phyloP scores from a whole-genome alignment of 2,888 invertebrate species.

The Cephonodes hylas region DNA sequence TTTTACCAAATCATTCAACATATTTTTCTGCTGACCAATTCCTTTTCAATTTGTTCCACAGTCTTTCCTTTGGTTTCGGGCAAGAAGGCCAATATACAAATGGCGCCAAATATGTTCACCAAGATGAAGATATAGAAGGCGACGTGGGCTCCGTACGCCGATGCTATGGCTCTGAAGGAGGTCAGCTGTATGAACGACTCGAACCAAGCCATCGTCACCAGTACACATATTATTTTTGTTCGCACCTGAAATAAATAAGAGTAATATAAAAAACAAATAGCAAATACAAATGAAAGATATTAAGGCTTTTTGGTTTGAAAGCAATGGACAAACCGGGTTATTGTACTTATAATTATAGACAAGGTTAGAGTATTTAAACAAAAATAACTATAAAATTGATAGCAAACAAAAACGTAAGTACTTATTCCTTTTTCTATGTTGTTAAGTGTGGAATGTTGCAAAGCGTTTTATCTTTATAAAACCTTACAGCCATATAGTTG shows the following conservation, averaged over 20 bases:
- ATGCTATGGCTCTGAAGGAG: slow-evolving; percentile 33
- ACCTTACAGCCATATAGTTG: too few species aligned
- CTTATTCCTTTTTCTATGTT: too few species aligned
- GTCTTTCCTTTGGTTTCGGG: slow-evolving; percentile 69
- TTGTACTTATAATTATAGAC: too few species aligned
- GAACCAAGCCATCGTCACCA: slow-evolving; percentile 45
- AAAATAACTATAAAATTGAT: too few species aligned
- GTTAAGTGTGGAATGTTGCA: too few species aligned
- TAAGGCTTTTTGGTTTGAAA: too few species aligned
- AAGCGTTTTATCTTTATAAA: too few species aligned
- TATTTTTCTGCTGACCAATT: slow-evolving; percentile 17
- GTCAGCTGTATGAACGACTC: slow-evolving; percentile 39
- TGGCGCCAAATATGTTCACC: slow-evolving; percentile 47
- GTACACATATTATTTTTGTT: slow-evolving; percentile 45
- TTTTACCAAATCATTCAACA: background rate
- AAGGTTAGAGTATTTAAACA: too few species aligned
- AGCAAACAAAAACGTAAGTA: too few species aligned
- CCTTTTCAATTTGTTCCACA: slow-evolving; percentile 51
- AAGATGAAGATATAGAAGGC: slow-evolving; percentile 54
- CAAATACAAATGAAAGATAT: too few species aligned
- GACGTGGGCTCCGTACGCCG: slow-evolving; percentile 47
- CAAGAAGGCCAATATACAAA: slow-evolving; percentile 44
- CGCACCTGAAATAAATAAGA: slow-evolving; percentile 51
- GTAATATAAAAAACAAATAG: too few species aligned
- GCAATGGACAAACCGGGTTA: too few species aligned